Base-by-base conservation (phyloP, 2,888 invertebrate species). In the Abrostola tripartita region DNA sequence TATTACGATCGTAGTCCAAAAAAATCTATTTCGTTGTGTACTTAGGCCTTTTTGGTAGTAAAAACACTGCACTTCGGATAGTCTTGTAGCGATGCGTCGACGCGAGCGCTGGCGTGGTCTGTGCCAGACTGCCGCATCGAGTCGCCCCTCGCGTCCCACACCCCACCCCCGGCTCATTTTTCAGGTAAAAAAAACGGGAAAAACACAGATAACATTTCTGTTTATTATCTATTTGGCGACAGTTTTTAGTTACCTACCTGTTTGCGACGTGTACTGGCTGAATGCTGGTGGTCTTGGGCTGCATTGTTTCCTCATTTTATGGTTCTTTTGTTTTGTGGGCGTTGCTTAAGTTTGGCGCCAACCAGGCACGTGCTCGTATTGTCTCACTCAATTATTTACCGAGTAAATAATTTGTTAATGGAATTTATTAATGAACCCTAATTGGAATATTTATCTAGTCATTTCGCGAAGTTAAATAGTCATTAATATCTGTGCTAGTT, bases 151-250 rank as follows among this genome's bases (percentile, higher is more conserved):
- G 79, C 84, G 69, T 74, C 89, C 62, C 85, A 68, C 81, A 83
- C 88, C 89, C 88, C 88, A 83, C 87, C 88, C 87, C 82, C 78
- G 70, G 61, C 64, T 76, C 82, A 85, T 80, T 90, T 90, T 91
- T 90, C 91, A 90, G 91, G 90, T 90, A 92, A 87, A 90, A 90
- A 91, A 84, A 83, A 75, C 76, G 64, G 69, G 79, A 81, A 86
- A 86, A 79, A 74, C 64, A 61, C 57, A 71, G 74, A 79, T 78
- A 80, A 76, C 72, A 69, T 76, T 72, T 75, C 65, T 78, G 71
- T 78, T 78, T 79, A 69, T 82, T 70, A 71, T 71, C 75, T 78
- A 76, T 79, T 80, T 74, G 75, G 79, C 75, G 80, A 79, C 75
- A 70, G 62, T 75, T 75, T 74, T 75, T 79, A 63, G 53, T 74